Evolutionary conservation across 1,140 invertebrate genomes (phyloP), one percentile per base, ranked within the genome.

Genomic region (Dermatophagoides farinae): DNA sequence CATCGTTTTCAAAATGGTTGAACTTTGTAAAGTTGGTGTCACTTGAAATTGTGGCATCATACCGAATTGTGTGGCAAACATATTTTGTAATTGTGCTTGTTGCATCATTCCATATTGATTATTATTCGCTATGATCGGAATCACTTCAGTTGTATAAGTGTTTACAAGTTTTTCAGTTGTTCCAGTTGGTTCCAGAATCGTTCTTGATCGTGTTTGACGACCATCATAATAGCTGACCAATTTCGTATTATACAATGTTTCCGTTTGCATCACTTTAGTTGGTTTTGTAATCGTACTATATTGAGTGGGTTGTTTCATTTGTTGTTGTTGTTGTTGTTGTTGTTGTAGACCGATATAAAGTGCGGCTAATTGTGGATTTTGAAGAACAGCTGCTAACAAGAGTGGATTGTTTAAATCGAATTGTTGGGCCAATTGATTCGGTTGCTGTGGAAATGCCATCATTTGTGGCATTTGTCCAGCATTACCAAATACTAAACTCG

Each of bases 201-300:
- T 69, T 46, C 69, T 46, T 4, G 66, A 67, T 20, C 67, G 54
- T 1, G 68, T 70, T 22, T 62, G 55, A 41, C 70, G 59, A 1
- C 69, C 69, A 41, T 70, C 69, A 23, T 70, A 69, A 43, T 70
- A 67, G 50, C 68, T 70, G 10, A 70, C 60, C 6, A 70, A 62
- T 60, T 67, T 69, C 0, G 69, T 70, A 18, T 65, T 65, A 43
- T 66, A 70, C 10, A 70, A 40, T 2, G 68, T 70, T 31, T 70
- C 69, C 1, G 66, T 69, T 14, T 66, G 63, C 1, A 69, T 40
- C 12, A 66, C 63, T 12, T 66, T 65, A 1, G 66, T 67, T 5
- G 66, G 61, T 57, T 64, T 62, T 1, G 67, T 68, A 0, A 70
- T 62, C 5, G 68, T 69, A 1, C 58, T 64, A 23, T 64, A 66